Evolutionary conservation across 2,113 vertebrate species (phyloP), one percentile per base, ranked within the genome.

Genomic region (Lamprologus sp.): DNA sequence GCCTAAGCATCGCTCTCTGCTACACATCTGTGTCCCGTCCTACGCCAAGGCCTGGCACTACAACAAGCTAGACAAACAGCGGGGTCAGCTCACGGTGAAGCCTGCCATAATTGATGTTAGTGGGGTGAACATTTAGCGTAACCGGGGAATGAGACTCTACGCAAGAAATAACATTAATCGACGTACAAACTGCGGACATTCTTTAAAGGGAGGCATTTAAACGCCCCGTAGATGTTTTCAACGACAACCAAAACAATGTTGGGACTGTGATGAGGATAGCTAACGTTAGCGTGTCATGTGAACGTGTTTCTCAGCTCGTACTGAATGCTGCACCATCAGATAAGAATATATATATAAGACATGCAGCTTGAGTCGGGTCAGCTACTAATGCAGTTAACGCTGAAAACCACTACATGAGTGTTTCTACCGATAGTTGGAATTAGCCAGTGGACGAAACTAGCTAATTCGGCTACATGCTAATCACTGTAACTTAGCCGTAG

Each of bases 381-480:
- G 7, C 19, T 37, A 35, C 51, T 79, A 12, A 53, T 54, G 5
- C 2, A 6, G 19, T 53, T 37, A 8, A 14, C 12, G 26, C 9
- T 13, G 21, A 15, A 11, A 31, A 77, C 3, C 5, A 8, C 15
- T 49, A 68, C 47, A 19, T 4, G 51, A 86, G 51, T 84, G 75
- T 31, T 88, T 47, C 17, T 15, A 15, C 45, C 4, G 6, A 19
- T 9, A 6, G 49, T 58, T 21, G 7, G 19, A 26, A 84, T 82
- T 84, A 86, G 9, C 75, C 68, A 45, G 60, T 84, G 84, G 82
- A 79, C 19, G 84, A 88, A 83, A 77, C 12, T 9, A 55, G 87
- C 84, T 87, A 47, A 77, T 23, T 65, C 19, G 7, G 58, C 81
- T 86, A 75, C 9, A 83, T 75, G 91, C 87, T 93, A 90, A 88